A percentile compares a stretch with the other conserved stretches of the same genome.
phyloP scores from a whole-genome alignment of 2,888 invertebrate genomes.

The Anthrax anthrax region DNA sequence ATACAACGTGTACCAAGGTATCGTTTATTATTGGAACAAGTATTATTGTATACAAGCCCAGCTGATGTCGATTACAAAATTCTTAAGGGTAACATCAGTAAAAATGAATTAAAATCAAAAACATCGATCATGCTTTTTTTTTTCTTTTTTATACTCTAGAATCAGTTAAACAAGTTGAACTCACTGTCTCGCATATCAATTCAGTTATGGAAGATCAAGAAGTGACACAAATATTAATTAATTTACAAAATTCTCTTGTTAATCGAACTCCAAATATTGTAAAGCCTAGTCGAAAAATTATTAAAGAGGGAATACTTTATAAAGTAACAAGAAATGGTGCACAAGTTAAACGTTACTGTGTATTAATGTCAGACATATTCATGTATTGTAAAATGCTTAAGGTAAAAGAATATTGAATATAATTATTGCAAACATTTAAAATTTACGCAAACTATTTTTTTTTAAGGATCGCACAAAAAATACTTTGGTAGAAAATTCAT shows the following conservation, averaged over 20 bases:
- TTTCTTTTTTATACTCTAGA: conserved; percentile 29
- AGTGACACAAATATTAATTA: conserved; percentile 50
- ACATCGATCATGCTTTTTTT: neutral
- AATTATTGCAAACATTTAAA: neutral
- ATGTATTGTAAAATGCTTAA: conserved; percentile 55
- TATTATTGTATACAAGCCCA: conserved; percentile 43
- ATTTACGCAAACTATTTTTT: neutral
- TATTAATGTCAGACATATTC: conserved; percentile 57
- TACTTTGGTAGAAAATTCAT: conserved; percentile 41
- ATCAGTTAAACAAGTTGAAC: conserved; percentile 50
- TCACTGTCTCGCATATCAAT: conserved; percentile 56
- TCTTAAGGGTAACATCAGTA: conserved; percentile 36
- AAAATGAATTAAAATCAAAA: no score
- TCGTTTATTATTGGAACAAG: conserved; percentile 53
- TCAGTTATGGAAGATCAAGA: conserved; percentile 59
- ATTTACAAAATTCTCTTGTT: conserved; percentile 48
- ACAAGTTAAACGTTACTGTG: conserved; percentile 46
- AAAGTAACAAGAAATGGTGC: conserved; percentile 40
- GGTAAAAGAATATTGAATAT: conserved; percentile 1
- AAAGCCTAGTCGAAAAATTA: conserved; percentile 45
- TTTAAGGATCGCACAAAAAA: conserved; percentile 29
- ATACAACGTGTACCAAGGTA: conserved; percentile 68
- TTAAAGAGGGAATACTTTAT: conserved; percentile 49
- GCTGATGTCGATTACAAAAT: conserved; percentile 42
- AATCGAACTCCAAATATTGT: conserved; percentile 49